Base-by-base conservation (phyloP, 1,140 invertebrate species). In the Hyles euphorbiae region DNA sequence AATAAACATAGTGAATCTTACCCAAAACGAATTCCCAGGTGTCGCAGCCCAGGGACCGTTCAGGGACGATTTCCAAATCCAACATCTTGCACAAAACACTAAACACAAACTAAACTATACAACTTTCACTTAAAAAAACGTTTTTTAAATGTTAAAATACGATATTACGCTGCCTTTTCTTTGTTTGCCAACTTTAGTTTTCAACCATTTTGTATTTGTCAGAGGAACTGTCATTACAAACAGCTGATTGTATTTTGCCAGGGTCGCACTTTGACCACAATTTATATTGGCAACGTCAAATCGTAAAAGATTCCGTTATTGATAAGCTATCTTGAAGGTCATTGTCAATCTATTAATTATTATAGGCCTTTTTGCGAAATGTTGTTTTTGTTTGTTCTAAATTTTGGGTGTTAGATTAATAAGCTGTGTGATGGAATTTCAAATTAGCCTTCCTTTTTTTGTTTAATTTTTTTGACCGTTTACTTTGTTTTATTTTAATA, bases 21-120 rank as follows among this genome's bases (percentile, higher is more conserved):
- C 97, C 97, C 91, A 99, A 91, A 89, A 98, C 94, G 91, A 99
- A 98, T 91, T 98, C 97, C 97, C 97, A 98, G 91, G 97, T 94
- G 89, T 98, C 97, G 89, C 96, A 97, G 90, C 97, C 96, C 82
- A 99, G 92, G 71, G 97, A 98, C 87, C 96, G 93, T 91, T 98
- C 97, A 64, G 97, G 97, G 74, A 98, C 93, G 77, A 98, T 95
- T 92, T 98, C 97, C 82, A 98, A 93, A 89, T 98, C 97, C 90
- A 99, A 92, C 97, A 98, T 99, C 91, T 72, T 86, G 78, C 73
- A 81, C 77, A 68, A 66, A 62, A 79, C 81, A 81, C 80, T 75
- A 61, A 77, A 76, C 73, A 82, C 67, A 75, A 80, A 82, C 74
- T 82, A 81, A 81, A 76, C 78, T 83, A 81, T 77, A 68, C 80